Evolutionary conservation across 2,113 vertebrate species (phyloP), one percentile per base, ranked within the genome.

Genomic region (Microtus richardsoni): DNA sequence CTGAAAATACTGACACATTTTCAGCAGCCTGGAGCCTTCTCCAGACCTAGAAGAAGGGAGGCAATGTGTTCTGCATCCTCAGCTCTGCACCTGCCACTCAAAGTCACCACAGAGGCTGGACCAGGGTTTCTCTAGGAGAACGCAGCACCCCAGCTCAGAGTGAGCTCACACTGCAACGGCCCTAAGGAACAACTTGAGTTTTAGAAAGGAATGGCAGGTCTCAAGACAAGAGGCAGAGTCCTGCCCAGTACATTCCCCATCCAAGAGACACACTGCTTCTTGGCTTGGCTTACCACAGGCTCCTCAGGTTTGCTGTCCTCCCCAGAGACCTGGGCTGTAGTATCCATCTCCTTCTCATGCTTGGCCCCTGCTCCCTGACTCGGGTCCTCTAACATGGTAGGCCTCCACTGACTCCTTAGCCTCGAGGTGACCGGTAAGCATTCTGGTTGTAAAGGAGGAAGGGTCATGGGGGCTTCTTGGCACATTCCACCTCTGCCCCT

Each of bases 261-360:
- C 14, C 47, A 5, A 52, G 22, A 21, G 36, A 11, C 24, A 11
- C 6, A 0, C 11, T 10, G 58, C 39, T 26, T 54, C 60, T 26
- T 2, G 36, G 87, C 47, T 13, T 0, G 17, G 3, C 98, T 97
- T 97, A 98, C 98, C 97, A 94, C 87, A 64, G 97, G 88, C 80
- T 98, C 97, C 79, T 93, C 26, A 28, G 80, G 68, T 33, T 92
- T 75, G 75, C 80, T 0, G 0, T 85, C 64, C 52, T 96, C 80
- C 54, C 6, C 28, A 66, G 73, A 75, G 60, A 0, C 2, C 41
- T 21, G 30, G 11, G 75, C 0, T 85, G n/a, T n/a, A 78, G 12
- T 5, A 14, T 14, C 28, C 0, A 0, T 9, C 64, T 0, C 4
- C 71, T 0, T 64, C 89, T 92, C 7, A 0, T 30, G 8, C 39